A percentile compares a stretch with the other conserved stretches of the same genome.
phyloP scores from a whole-genome alignment of 2,888 invertebrate genomes.

The Mythimna vitellina region DNA sequence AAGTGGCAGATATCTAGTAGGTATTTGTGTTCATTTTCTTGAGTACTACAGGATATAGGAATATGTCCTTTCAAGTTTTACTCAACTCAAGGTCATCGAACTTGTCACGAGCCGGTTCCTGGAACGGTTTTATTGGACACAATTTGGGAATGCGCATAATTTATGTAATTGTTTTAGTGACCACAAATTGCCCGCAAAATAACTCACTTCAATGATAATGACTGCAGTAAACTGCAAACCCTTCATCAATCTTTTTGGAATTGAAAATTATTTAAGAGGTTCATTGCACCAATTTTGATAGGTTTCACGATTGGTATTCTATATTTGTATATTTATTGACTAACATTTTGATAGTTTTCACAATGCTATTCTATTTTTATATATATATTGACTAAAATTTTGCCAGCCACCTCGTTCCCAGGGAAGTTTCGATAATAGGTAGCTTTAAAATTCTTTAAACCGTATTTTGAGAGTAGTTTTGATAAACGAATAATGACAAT shows the following conservation, averaged over 20 bases:
- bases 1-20: background rate
- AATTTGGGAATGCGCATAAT: slow-evolving; percentile 15
- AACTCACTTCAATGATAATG: background rate
- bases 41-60: background rate
- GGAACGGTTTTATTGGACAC: background rate
- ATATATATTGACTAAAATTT: too few relatives aligned
- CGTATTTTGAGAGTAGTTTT: too few relatives aligned
- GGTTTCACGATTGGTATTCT: too few relatives aligned
- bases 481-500: too few relatives aligned
- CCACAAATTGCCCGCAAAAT: background rate
- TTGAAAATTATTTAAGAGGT: too few relatives aligned
- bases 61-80: background rate
- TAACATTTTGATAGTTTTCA: too few relatives aligned
- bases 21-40: background rate
- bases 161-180: background rate
- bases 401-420: too few relatives aligned
- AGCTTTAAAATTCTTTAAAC: too few relatives aligned
- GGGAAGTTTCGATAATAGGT: too few relatives aligned
- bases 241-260: background rate
- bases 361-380: too few relatives aligned
- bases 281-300: too few relatives aligned
- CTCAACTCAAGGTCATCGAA: slow-evolving; percentile 16
- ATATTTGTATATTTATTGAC: too few relatives aligned
- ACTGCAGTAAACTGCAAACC: background rate
- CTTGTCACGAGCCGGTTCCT: slow-evolving; percentile 25